Evolutionary conservation across 1,140 invertebrate species (phyloP), one percentile per base, ranked within the genome.

Genomic region (Drosophila kepulauana): DNA sequence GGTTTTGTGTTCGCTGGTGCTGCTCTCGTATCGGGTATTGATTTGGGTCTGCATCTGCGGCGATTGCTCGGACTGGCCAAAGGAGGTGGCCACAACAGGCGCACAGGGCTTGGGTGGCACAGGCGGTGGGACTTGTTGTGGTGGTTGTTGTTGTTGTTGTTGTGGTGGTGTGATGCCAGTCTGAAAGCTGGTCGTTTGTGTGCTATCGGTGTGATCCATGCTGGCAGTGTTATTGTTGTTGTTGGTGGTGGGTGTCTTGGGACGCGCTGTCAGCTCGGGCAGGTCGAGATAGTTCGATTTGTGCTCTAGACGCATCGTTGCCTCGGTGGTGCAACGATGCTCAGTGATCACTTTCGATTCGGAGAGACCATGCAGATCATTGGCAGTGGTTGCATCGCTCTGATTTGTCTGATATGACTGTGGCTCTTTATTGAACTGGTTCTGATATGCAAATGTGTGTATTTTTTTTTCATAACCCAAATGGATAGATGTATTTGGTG

Each of bases 231-330:
- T 91, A 64, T 78, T 73, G n/a, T 66, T 68, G 64, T 65, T 49
- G 8, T 20, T 76, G 16, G 76, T 66, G 49, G 73, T 76, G 52
- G 89, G 86, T 77, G 89, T 84, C 71, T 85, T 91, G 38, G 90
- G 81, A 11, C 81, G 86, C 59, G 56, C 3, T 6, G 62, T 66
- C 45, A 92, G 68, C 72, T 81, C 78, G n/a, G 91, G 91, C 73
- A 92, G 84, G 69, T 92, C 91, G 56, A 90, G 73, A 43, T 82
- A 88, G 20, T 82, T 78, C 75, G 90, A 88, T 73, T 92, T 92
- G 78, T 92, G 92, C 79, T 92, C 92, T 87, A 92, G 85, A 80
- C 91, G 91, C 89, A 92, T 92, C 49, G 92, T 92, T 82, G 92
- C 91, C 81, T 92, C 92, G 64, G 92, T 92, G 59, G 91, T 92